Evolutionary conservation across 2,113 vertebrate genomes (phyloP), one percentile per base, ranked within the genome.

Genomic region (Cavia aperea): DNA sequence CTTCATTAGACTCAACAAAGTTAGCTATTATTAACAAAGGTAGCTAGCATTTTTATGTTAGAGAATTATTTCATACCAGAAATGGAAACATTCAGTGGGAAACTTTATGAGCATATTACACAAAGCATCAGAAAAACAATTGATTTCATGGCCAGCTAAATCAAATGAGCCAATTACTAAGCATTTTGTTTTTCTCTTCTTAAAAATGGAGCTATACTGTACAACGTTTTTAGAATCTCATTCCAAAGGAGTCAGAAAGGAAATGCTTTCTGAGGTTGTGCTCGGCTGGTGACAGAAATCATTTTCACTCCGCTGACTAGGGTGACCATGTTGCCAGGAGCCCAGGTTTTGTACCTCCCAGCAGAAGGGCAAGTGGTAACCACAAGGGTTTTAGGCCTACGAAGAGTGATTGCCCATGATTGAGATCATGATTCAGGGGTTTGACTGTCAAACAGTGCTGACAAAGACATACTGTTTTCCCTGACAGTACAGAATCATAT

Each of bases 391-490:
- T 56, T 24, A 90, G 83, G 82, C 70, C 83, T 14, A 51, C 29
- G 1, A n/a, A 63, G 43, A 94, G 83, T 36, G 1, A 0, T 58
- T 51, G 92, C 91, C 87, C 49, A 36, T 4, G 7, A 92, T 36
- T 56, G 58, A 96, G 95, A 88, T 95, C 79, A 93, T 86, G 77
- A 60, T 89, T 43, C 87, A 86, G 56, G 89, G 86, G 49, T 79
- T 93, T 83, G 16, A 73, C 31, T 58, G 81, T 93, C 77, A 81
- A 92, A 86, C 7, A 92, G 14, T 84, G 79, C 90, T 96, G 96
- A 95, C 92, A 95, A 95, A 96, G 86, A 86, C 89, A 46, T 46
- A 72, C 92, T 94, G 43, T 66, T 51, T 96, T 95, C 56, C 94
- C 96, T 96, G 90, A 92, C 86, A 51, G 87, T 21, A 86, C 93